phyloP scores from a whole-genome alignment of 2,888 invertebrate genomes.

The Eretmocerus hayati region DNA sequence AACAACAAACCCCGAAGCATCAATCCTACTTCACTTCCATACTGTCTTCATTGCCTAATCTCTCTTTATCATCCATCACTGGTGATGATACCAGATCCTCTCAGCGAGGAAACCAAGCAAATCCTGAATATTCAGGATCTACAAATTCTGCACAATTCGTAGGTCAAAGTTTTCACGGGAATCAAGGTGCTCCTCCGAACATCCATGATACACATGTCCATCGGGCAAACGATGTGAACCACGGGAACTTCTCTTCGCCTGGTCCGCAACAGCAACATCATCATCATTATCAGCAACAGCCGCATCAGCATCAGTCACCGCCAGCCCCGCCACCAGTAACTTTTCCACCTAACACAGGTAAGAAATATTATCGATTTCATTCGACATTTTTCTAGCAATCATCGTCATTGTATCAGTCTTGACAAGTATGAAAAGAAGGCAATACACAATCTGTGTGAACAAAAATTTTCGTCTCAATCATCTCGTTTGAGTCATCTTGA shows the following conservation, averaged over 20 bases:
- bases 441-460: too few species aligned
- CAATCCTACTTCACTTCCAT: constrained; percentile 41
- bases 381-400: neutral
- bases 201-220: neutral
- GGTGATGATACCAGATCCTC: constrained; percentile 23
- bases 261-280: neutral
- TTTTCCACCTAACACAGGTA: constrained; percentile 31
- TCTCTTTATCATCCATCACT: constrained; percentile 36
- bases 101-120: too few species aligned
- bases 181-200: neutral
- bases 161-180: neutral
- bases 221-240: neutral
- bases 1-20: constrained; percentile 12
- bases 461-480: too few species aligned
- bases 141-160: too few species aligned
- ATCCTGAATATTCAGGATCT: too few species aligned
- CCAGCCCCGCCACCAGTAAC: constrained; percentile 24
- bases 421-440: too few species aligned
- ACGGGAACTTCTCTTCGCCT: neutral
- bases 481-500: too few species aligned
- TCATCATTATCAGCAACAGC: neutral
- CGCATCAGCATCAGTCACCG: constrained; percentile 10
- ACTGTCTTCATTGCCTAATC: constrained; percentile 39
- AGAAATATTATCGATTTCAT: constrained; percentile 14
- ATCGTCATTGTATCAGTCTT: too few species aligned